A percentile compares a stretch with the other conserved stretches of the same genome.
Evolutionary conservation across 2,113 vertebrate species (phyloP).

Genomic region (Ophiodon elongatus): DNA sequence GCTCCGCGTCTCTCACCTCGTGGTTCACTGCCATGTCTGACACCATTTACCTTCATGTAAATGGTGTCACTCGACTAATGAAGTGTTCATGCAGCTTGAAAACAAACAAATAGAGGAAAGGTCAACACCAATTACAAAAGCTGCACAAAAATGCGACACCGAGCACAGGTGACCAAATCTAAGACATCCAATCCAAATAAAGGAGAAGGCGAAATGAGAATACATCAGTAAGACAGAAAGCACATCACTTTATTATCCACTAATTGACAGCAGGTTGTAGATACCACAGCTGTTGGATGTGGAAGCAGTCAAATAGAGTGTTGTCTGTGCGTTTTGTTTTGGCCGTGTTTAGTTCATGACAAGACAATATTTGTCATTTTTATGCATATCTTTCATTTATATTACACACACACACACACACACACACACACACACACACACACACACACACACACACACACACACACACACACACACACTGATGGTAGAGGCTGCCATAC

Average conservation of each 20-base stretch:
- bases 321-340: neutral
- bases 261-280: neutral
- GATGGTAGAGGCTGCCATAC: no score
- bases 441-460: no score
- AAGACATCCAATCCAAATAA: neutral
- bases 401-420: no score
- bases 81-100: neutral
- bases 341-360: neutral
- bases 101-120: conserved; percentile 1
- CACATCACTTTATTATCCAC: neutral
- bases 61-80: neutral
- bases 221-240: neutral
- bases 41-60: neutral
- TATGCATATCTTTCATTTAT: neutral
- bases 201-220: neutral
- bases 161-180: neutral
- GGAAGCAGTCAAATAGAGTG: neutral
- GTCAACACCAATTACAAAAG: neutral
- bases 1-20: neutral
- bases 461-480: no score
- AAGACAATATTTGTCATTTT: neutral
- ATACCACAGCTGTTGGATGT: neutral
- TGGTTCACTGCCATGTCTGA: neutral
- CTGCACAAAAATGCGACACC: neutral
- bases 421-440: no score